Base-by-base conservation (phyloP, 2,888 invertebrate species). In the Agrenia bidenticulata region DNA sequence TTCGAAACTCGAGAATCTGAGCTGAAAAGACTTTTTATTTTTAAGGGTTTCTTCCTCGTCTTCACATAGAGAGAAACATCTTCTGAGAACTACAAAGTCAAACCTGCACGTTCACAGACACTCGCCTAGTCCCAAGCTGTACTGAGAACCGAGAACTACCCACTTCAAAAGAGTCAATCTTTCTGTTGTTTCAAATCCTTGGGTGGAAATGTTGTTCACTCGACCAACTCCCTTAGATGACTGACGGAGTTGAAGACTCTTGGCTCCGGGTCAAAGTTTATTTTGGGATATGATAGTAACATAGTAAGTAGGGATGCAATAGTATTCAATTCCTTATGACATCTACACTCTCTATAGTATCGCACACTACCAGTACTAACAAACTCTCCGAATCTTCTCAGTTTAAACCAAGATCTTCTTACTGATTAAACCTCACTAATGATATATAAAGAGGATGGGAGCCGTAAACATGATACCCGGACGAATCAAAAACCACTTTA, bases 181-280 rank as follows among this genome's bases (percentile, higher is more conserved):
- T 39, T 61, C 51, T 51, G 49, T 42, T 41, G 54, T 56, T 50
- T 45, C 49, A 32, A 55, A 55, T 26, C 27, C 37, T 55, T 11
- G 26, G 32, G n/a, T 23, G 19, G 49, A 41, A 19, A 39, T 62
- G 72, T 66, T 73, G 70, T 66, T 73, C 57, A 66, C 70, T 72
- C 67, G 23, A 56, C 72, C 63, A 72, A 71, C 69, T 67, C 72
- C 51, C 61, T 66, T 64, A 66, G 71, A 65, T 70, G 72, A 73
- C 72, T 72, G 73, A 72, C 69, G 71, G 66, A 67, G 64, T 59
- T 59, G 63, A 67, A 70, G 70, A 70, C 64, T 72, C 64, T 75
- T 73, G 75, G 73, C 75, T 75, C 75, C 73, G 66, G 73, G 73
- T 75, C 75, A 75, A 75, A 75, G 73, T 75, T 73, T 75, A 75